A percentile compares a stretch with the other conserved stretches of the same genome.
Conservation (phyloP, 35 echinoderm and acorn worm genomes). For the Apostichopus parvimensis region DNA sequence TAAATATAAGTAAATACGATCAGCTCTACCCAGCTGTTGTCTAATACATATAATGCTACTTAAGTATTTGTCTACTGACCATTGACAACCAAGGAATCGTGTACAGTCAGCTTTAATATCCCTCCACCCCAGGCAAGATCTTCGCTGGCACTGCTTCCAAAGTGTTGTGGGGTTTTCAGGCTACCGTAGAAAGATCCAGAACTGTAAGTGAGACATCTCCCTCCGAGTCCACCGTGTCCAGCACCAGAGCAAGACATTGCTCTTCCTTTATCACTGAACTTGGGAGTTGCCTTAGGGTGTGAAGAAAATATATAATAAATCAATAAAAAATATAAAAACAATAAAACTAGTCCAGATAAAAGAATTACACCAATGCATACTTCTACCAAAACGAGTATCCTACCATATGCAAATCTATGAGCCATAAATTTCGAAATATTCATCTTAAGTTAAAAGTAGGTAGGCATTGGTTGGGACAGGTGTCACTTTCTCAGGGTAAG, state of each 20-base stretch:
- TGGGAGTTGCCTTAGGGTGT: background rate
- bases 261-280: background rate
- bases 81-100: slow-evolving; percentile 27
- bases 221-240: slow-evolving; percentile 73
- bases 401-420: too few relatives aligned
- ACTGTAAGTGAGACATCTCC: slow-evolving; percentile 45
- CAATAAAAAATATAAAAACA: too few relatives aligned
- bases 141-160: slow-evolving; percentile 70
- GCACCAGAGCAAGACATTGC: slow-evolving; percentile 33
- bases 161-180: slow-evolving; percentile 59
- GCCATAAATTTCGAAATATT: too few relatives aligned
- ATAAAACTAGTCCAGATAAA: too few relatives aligned
- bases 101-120: slow-evolving; percentile 24
- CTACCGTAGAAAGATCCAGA: slow-evolving; percentile 67
- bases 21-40: too few relatives aligned
- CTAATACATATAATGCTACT: background rate
- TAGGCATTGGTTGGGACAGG: too few relatives aligned
- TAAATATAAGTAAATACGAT: too few relatives aligned
- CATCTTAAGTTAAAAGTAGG: too few relatives aligned
- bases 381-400: too few relatives aligned
- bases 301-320: too few relatives aligned
- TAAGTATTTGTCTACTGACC: background rate
- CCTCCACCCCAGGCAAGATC: slow-evolving; percentile 57
- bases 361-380: too few relatives aligned
- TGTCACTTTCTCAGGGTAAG: too few relatives aligned